Evolutionary conservation across 1,140 invertebrate genomes (phyloP).

Genomic region (Drosophila pseudoananassae): DNA sequence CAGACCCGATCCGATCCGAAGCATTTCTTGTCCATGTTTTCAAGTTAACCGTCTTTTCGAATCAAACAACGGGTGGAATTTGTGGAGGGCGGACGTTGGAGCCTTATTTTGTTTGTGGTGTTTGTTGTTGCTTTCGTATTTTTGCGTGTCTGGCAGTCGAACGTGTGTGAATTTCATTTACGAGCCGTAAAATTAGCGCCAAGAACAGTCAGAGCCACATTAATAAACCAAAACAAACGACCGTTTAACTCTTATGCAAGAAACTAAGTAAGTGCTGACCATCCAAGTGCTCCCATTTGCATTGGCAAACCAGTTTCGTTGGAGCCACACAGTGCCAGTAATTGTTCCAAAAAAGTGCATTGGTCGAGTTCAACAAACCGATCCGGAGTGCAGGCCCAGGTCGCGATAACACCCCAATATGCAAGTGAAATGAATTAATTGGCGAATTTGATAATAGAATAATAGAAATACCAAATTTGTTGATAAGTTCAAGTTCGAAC

Average conservation of each 20-base stretch:
- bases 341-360: constrained; percentile 57
- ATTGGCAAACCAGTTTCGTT: constrained; percentile 62
- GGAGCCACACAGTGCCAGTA: constrained; percentile 48
- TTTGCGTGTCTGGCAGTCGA: constrained; percentile 49
- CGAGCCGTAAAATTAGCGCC: constrained; percentile 48
- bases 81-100: constrained; percentile 34
- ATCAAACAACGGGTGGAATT: constrained; percentile 25
- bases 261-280: constrained; percentile 21
- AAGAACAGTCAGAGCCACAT: constrained; percentile 7
- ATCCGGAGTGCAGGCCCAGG: constrained; percentile 20
- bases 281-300: constrained; percentile 49
- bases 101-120: constrained; percentile 19
- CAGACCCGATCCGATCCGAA: constrained; percentile 7
- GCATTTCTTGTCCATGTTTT: neutral
- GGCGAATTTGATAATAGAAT: constrained; percentile 12
- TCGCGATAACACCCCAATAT: constrained; percentile 27
- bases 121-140: constrained; percentile 51
- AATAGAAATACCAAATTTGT: constrained; percentile 31
- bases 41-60: constrained; percentile 26
- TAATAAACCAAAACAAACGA: constrained; percentile 25
- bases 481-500: constrained; percentile 70
- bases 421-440: constrained; percentile 20
- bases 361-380: constrained; percentile 68
- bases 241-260: constrained; percentile 58
- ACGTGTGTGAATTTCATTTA: constrained; percentile 68